phyloP scores from a whole-genome alignment of 2,113 vertebrate genomes.

The rabbit (Oryctolagus cuniculus) region mOryCun1.1 NC_091443.1:16030001-16030500 shows the following conservation, averaged over 20 bases:
- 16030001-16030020: background rate
- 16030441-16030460: background rate
- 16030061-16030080: background rate
- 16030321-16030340: background rate
- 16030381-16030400: background rate
- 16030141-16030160: no score
- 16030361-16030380: background rate
- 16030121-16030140: no score
- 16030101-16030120: background rate
- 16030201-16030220: background rate
- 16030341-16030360: rapidly evolving
- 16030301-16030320: background rate
- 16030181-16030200: background rate
- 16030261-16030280: background rate
- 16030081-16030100: background rate
- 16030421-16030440: background rate
- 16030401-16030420: no score
- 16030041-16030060: background rate
- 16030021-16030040: background rate
- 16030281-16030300: background rate
- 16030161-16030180: no score
- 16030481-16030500: background rate
- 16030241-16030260: background rate
- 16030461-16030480: background rate
- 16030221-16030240: background rate